A percentile compares a stretch with the other conserved stretches of the same genome.
Evolutionary conservation across 1,140 invertebrate species (phyloP).

Genomic region (Bombus cullumanus): DNA sequence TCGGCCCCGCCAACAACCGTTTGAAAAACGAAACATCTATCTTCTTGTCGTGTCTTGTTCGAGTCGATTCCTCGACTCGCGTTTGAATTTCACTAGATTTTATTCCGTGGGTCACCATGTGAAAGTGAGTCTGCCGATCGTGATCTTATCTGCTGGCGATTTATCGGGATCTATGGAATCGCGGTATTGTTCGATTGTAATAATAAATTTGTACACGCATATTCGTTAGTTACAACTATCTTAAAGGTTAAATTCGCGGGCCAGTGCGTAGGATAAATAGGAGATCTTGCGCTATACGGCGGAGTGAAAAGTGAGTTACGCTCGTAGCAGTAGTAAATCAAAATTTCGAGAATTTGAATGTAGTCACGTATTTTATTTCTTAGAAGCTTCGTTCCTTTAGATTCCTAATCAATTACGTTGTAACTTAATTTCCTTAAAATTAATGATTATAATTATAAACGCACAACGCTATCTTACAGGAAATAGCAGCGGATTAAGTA

Average conservation of each 20-base stretch:
- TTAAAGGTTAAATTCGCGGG: not conserved
- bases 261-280: not conserved
- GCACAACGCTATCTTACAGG: too few relatives aligned
- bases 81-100: slow-evolving; percentile 14
- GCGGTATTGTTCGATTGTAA: not conserved
- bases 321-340: too few relatives aligned
- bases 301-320: too few relatives aligned
- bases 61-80: not conserved
- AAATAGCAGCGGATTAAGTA: too few relatives aligned
- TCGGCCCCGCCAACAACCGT: not conserved
- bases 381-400: too few relatives aligned
- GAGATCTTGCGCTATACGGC: not conserved
- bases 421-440: too few relatives aligned
- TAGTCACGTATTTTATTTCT: too few relatives aligned
- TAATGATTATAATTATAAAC: too few relatives aligned
- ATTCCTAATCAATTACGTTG: fast-evolving
- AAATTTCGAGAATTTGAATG: too few relatives aligned
- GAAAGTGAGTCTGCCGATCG: slow-evolving; percentile 13
- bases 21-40: not conserved
- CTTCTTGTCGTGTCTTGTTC: too few relatives aligned
- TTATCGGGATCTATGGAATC: not conserved
- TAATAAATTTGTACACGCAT: slow-evolving; percentile 13
- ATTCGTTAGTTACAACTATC: not conserved
- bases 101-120: not conserved
- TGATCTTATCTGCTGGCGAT: slow-evolving; percentile 13